Evolutionary conservation across 2,797 vertebrate genomes (phyloP), one percentile per base, ranked within the genome.

Genomic region (Dromococcyx pavoninus): DNA sequence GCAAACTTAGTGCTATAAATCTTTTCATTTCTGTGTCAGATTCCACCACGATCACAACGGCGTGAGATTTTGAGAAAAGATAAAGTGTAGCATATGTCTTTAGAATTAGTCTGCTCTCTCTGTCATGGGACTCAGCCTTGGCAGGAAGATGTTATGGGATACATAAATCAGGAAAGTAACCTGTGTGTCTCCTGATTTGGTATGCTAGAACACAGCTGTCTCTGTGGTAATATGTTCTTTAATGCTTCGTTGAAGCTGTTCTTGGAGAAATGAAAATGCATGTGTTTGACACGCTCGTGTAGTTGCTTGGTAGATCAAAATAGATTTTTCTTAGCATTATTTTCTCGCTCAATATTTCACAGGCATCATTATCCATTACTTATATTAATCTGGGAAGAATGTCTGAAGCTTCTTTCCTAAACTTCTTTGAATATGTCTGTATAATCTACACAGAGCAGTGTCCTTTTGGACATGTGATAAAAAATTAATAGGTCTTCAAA

Each of bases 191-290:
- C 84, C 94, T 96, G 94, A 79, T 96, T 96, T 92, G 91, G 92
- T 97, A 96, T 96, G 91, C 96, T 90, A 86, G 73, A 86, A 93
- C 89, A 89, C 91, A 87, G 85, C 91, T 97, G 96, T 96, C 97
- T 96, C 97, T 46, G 86, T 91, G 86, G 94, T 94, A 97, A 97
- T 96, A 85, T 94, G 80, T 95, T 97, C 96, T 97, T 97, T 97
- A 97, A 98, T 97, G 97, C 97, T 97, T 95, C 93, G 30, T 94
- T 97, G 97, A 96, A 93, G 89, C 66, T 91, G 83, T 85, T 97
- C 95, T 94, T 77, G 72, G 87, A 86, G 70, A 95, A 98, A 97
- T 98, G 96, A 97, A 97, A 98, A 97, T 95, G 89, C 95, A 96
- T 96, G 92, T 96, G 85, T 97, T 97, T 96, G 96, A 97, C 92